Conservation (phyloP, 2,888 invertebrate species). For the Nemotelus pantherinus region DNA sequence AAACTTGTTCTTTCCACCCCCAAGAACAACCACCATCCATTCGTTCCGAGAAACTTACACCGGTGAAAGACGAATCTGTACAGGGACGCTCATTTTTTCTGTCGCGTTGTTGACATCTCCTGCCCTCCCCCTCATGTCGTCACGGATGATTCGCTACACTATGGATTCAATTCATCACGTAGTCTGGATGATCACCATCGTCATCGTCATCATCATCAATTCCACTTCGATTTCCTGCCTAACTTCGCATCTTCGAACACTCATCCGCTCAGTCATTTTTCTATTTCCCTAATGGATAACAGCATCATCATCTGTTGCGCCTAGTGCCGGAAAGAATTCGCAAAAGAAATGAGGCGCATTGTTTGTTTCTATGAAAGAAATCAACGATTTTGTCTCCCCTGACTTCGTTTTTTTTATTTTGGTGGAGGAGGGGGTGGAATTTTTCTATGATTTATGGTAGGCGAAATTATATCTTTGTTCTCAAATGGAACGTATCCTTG, state of each 20-base stretch:
- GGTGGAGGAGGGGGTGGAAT: no score
- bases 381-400: slow-evolving; percentile 1
- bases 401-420: background rate
- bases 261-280: slow-evolving; percentile 11
- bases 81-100: no score
- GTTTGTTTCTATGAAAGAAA: background rate
- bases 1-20: no score
- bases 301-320: slow-evolving; percentile 25
- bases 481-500: no score
- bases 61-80: background rate
- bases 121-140: no score
- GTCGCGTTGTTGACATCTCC: no score
- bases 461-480: background rate
- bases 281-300: slow-evolving; percentile 22
- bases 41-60: background rate
- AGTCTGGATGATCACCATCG: background rate
- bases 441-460: background rate
- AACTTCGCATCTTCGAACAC: background rate
- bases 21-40: no score
- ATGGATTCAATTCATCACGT: slow-evolving; percentile 23
- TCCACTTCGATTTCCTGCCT: slow-evolving; percentile 7
- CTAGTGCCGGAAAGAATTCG: background rate
- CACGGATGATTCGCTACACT: slow-evolving; percentile 17
- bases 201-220: slow-evolving; percentile 8
- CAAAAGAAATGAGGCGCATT: background rate